Conservation (phyloP, 2,797 vertebrate genomes). For the Acropternis orthonyx region DNA sequence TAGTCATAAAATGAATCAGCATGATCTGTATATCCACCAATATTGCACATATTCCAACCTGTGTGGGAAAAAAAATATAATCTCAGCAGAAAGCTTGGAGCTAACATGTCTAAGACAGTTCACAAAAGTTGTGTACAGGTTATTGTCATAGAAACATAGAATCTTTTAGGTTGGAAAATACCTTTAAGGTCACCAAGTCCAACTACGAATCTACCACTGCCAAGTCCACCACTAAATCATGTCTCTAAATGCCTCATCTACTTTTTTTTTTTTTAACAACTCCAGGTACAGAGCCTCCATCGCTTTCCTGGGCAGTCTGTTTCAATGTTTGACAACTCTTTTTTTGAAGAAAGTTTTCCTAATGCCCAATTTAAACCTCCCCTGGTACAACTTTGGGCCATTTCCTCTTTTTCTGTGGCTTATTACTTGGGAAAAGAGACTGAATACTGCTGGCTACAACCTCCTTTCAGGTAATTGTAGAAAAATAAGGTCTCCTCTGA, state of each 20-base stretch:
- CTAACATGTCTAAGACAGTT: neutral
- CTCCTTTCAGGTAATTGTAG: neutral
- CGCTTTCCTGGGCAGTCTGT: neutral
- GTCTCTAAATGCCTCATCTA: no score
- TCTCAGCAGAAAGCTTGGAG: neutral
- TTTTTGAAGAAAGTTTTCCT: neutral
- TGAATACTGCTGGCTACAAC: neutral
- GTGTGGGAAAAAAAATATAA: neutral
- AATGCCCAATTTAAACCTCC: neutral
- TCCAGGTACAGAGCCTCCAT: neutral
- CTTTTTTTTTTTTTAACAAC: neutral
- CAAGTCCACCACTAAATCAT: neutral
- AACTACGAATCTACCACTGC: neutral
- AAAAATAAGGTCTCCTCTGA: neutral
- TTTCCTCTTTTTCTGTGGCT: neutral
- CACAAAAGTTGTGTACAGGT: neutral
- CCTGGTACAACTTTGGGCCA: neutral
- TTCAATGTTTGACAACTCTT: neutral
- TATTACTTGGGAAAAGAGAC: neutral
- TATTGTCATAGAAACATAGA: neutral
- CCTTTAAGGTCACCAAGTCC: neutral
- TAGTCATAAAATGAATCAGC: neutral
- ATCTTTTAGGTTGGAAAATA: neutral
- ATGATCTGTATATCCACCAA: fast-evolving
- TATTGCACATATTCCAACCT: neutral